A percentile compares a stretch with the other conserved stretches of the same genome.
These are phyloP conservation scores for Panulirus ornatus DNA, from an alignment of 1,140 invertebrate genomes.

Conservation along the genomic window DNA sequence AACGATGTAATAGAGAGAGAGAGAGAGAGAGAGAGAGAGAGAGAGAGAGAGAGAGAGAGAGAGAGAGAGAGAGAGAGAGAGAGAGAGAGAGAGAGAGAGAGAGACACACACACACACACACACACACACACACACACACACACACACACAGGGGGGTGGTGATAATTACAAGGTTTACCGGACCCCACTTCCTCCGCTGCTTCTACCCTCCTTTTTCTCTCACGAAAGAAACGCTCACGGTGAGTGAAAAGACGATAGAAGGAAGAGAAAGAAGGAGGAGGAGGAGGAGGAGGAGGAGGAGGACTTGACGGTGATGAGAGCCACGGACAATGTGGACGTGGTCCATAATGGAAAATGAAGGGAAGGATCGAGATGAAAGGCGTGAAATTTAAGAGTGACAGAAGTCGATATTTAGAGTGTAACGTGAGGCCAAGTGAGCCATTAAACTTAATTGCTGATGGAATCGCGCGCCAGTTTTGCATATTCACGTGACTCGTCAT, in stretches of 20 bases:
- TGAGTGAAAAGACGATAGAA: not conserved
- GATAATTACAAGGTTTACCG: not conserved
- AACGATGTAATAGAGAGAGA: too few species aligned
- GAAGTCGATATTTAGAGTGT: not conserved
- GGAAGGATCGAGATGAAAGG: conserved; percentile 9
- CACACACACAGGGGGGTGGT: too few species aligned
- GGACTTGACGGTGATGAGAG: not conserved
- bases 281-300: not conserved
- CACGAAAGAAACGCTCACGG: not conserved
- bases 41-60: not conserved
- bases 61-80: not conserved
- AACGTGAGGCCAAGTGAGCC: not conserved
- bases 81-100: not conserved
- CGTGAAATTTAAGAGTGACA: not conserved
- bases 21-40: not conserved
- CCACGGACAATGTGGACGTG: not conserved
- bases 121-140: too few species aligned
- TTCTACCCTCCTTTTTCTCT: too few species aligned
- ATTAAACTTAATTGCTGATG: conserved; percentile 51
- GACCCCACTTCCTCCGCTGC: too few species aligned
- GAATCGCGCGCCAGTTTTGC: conserved; percentile 34
- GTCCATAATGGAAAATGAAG: conserved; percentile 17
- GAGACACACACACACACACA: too few species aligned
- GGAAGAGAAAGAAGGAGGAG: not conserved
- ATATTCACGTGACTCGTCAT: conserved; percentile 14